These are phyloP conservation scores for Lepidurus couesii DNA, from an alignment of 1,140 invertebrate genomes.

Conservation along the genomic window DNA sequence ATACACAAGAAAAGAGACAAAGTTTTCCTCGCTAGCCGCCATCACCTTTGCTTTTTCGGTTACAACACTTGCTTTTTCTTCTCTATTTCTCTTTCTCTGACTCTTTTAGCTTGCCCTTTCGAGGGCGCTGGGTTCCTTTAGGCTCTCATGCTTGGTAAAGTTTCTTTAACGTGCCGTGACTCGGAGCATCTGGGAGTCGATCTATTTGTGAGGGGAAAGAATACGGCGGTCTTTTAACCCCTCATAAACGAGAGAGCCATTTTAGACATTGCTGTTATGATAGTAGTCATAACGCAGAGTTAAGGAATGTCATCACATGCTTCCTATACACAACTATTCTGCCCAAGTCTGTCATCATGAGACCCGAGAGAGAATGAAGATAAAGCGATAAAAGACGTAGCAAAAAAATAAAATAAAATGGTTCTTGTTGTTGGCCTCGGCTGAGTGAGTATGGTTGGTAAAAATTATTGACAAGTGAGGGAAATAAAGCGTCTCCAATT, in stretches of 20 bases:
- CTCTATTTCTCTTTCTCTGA: background rate
- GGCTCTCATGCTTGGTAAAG: conserved; percentile 8
- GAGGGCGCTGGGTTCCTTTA: background rate
- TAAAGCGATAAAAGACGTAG: background rate
- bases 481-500: background rate
- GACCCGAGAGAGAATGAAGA: background rate
- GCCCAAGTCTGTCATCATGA: background rate
- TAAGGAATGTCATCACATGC: background rate
- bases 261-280: conserved; percentile 10
- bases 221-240: background rate
- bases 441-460: too few species aligned
- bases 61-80: background rate
- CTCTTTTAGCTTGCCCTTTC: background rate
- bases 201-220: background rate
- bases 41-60: background rate
- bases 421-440: too few species aligned
- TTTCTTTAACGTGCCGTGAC: conserved; percentile 9
- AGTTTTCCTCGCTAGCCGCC: background rate
- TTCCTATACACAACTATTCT: background rate
- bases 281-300: conserved; percentile 10
- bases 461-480: too few species aligned
- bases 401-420: background rate
- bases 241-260: conserved; percentile 9
- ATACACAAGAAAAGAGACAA: background rate
- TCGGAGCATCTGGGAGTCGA: background rate